These are phyloP conservation scores for Coelopa frigida DNA, from an alignment of 1,140 invertebrate species.

Conservation along the genomic window DNA sequence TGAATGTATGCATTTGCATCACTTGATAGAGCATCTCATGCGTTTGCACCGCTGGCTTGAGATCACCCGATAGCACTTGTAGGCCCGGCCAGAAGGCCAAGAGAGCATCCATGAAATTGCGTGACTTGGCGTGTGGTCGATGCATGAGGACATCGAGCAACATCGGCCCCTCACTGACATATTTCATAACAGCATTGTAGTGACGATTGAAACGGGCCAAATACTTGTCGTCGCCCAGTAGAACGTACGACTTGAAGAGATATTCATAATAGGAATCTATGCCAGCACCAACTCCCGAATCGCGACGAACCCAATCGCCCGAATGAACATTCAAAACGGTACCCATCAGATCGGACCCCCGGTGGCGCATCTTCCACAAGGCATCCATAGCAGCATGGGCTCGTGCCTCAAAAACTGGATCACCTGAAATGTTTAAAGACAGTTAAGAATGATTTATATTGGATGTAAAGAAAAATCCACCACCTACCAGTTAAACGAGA, in stretches of 20 bases:
- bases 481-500: slow-evolving; percentile 74
- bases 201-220: slow-evolving; percentile 90
- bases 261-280: slow-evolving; percentile 99
- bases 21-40: slow-evolving; percentile 97
- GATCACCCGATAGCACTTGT: slow-evolving; percentile 81
- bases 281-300: slow-evolving; percentile 96
- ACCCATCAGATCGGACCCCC: slow-evolving; percentile 87
- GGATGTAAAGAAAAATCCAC: background rate
- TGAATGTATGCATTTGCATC: slow-evolving; percentile 93
- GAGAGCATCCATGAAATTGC: slow-evolving; percentile 96
- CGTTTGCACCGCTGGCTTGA: slow-evolving; percentile 93
- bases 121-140: slow-evolving; percentile 85
- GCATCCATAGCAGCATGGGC: slow-evolving; percentile 95
- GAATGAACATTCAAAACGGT: slow-evolving; percentile 94
- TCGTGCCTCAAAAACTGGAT: slow-evolving; percentile 89
- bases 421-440: slow-evolving; percentile 31
- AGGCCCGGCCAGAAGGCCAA: slow-evolving; percentile 97
- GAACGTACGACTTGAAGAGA: slow-evolving; percentile 85
- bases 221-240: slow-evolving; percentile 83
- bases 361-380: slow-evolving; percentile 88
- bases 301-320: slow-evolving; percentile 92
- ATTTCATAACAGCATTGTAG: slow-evolving; percentile 98
- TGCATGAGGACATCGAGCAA: slow-evolving; percentile 99
- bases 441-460: background rate
- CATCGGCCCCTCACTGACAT: slow-evolving; percentile 91